phyloP scores from a whole-genome alignment of 1,140 invertebrate species.

The Cherax quadricarinatus region DNA sequence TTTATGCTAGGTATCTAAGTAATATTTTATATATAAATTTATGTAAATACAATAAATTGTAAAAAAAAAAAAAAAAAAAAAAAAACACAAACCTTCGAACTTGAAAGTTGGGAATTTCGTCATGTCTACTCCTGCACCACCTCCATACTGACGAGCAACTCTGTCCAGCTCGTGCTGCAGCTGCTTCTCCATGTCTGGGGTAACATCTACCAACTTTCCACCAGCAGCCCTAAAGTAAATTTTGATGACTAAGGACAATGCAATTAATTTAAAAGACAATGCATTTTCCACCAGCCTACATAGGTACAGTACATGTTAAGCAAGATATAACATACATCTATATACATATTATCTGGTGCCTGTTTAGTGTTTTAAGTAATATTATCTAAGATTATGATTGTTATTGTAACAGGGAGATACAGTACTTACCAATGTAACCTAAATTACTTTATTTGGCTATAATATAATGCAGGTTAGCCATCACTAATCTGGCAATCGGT shows the following conservation, averaged over 20 bases:
- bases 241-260: background rate
- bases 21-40: background rate
- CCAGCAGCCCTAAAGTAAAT: conserved; percentile 76
- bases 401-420: too few species aligned
- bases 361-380: too few species aligned
- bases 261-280: background rate
- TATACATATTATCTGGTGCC: too few species aligned
- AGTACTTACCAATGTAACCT: too few species aligned
- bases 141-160: conserved; percentile 87
- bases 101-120: conserved; percentile 91
- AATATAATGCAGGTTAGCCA: too few species aligned
- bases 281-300: too few species aligned
- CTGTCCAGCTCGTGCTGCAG: conserved; percentile 87
- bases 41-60: too few species aligned
- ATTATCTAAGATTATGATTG: too few species aligned
- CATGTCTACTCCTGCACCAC: conserved; percentile 87
- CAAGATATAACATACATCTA: too few species aligned
- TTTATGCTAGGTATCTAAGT: background rate
- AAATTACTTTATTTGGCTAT: too few species aligned
- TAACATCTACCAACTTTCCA: conserved; percentile 89
- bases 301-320: too few species aligned
- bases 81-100: conserved; percentile 78
- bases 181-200: conserved; percentile 86
- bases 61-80: background rate
- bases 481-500: too few species aligned